A percentile compares a stretch with the other conserved stretches of the same genome.
Conservation (phyloP, 2,797 vertebrate genomes). For the Crocodylus rhombifer region DNA sequence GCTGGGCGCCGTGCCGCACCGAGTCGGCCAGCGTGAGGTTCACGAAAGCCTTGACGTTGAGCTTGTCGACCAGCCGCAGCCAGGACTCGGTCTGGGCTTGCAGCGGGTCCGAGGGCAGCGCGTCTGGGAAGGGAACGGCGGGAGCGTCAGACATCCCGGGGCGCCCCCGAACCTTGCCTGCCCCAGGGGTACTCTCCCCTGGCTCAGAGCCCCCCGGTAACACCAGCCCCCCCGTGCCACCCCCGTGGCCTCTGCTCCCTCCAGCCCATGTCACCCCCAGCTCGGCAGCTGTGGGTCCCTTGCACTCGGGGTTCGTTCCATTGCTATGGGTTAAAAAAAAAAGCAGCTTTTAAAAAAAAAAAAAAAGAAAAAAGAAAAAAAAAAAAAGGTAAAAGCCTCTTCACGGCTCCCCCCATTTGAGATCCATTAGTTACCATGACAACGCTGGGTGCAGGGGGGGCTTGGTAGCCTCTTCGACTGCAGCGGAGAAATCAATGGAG, state of each 20-base stretch:
- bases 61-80: constrained; percentile 91
- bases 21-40: constrained; percentile 90
- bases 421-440: constrained; percentile 73
- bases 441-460: not conserved
- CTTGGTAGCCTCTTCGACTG: not conserved
- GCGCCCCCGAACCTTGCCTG: rapidly evolving
- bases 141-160: not conserved
- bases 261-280: not conserved
- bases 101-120: constrained; percentile 89
- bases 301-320: not conserved
- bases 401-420: constrained; percentile 51
- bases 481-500: constrained; percentile 13
- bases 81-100: constrained; percentile 91
- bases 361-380: too few relatives aligned
- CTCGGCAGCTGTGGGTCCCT: too few relatives aligned
- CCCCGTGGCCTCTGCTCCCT: not conserved
- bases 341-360: not conserved
- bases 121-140: constrained; percentile 71
- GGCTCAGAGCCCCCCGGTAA: not conserved
- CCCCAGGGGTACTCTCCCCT: not conserved
- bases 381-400: not conserved
- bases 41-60: constrained; percentile 94
- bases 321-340: not conserved
- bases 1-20: constrained; percentile 89
- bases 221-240: not conserved